These are phyloP conservation scores for Cheilosia grossa DNA, from an alignment of 2,888 invertebrate species.

Conservation along the genomic window DNA sequence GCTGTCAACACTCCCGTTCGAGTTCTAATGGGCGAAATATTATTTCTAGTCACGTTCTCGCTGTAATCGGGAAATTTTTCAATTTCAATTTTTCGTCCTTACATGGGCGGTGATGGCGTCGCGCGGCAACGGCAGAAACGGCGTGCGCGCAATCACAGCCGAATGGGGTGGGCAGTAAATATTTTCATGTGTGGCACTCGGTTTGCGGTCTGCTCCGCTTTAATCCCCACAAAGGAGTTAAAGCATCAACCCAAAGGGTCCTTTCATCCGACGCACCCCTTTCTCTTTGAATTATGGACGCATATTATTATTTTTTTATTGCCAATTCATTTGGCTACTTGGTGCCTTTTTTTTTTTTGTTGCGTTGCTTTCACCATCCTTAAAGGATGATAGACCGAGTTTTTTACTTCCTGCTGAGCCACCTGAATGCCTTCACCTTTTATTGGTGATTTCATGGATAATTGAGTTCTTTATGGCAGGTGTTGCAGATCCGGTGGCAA, in stretches of 20 bases:
- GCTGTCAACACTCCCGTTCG: conserved; percentile 28
- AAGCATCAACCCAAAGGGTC: not conserved
- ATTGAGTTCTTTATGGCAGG: conserved; percentile 66
- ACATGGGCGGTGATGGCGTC: conserved; percentile 13
- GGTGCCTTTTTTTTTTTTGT: conserved; percentile 2
- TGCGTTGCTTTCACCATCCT: not conserved
- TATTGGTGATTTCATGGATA: conserved; percentile 70
- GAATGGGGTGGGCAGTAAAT: too few species aligned
- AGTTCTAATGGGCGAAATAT: conserved; percentile 54
- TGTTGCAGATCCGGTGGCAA: conserved; percentile 37
- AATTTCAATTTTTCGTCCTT: conserved; percentile 59
- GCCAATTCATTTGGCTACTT: conserved; percentile 62
- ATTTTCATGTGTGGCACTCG: conserved; percentile 28
- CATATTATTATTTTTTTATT: conserved; percentile 71
- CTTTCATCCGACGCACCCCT: conserved; percentile 8
- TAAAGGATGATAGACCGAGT: conserved; percentile 18
- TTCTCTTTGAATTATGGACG: conserved; percentile 64
- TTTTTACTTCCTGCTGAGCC: conserved; percentile 25
- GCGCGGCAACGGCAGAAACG: not conserved
- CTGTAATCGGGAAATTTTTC: conserved; percentile 66
- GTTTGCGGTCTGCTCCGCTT: not conserved
- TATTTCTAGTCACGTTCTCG: conserved; percentile 71
- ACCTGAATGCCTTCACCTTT: conserved; percentile 51
- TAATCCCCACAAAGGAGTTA: not conserved
- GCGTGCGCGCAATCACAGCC: not conserved